Evolutionary conservation across 1,140 invertebrate species (phyloP), one percentile per base, ranked within the genome.

Genomic region (Cardiocondyla obscurior): DNA sequence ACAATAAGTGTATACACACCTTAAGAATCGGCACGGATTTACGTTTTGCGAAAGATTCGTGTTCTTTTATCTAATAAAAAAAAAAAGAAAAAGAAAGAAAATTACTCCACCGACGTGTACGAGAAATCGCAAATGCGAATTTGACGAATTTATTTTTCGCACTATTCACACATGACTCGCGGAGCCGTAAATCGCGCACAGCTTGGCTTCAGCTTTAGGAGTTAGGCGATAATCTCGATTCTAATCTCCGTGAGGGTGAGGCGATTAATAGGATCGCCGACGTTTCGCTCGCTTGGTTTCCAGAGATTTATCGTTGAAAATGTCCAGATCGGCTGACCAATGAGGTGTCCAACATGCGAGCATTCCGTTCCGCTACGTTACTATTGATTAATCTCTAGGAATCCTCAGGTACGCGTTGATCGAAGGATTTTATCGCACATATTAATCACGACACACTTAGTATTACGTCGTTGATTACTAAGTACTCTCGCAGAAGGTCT

Each of bases 191-290:
- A 46, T 46, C 16, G 16, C 14, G 14, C 44, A 46, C n/a, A 16
- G 44, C n/a, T 3, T n/a, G 14, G 5, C 44, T 0, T 1, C 14
- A 5, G 44, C 44, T 46, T 16, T 46, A 69, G 62, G 36, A 67
- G 69, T 46, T 64, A 81, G 46, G 33, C 39, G 77, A 77, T 77
- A 53, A 69, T 76, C 55, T 82, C 51, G 62, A 64, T 53, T 86
- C 74, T 73, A 49, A 85, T 83, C 67, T 49, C 14, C 19, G 7
- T 25, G 12, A 16, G 10, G 25, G 16, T 8, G 22, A 39, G 25
- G 60, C 73, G 53, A 60, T 46, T 53, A 39, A 64, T 64, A 33
- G 73, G 30, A 64, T 64, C 14, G 19, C 30, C 30, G 19, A 36
- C 22, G 22, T 79, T 67, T 42, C 33, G 46, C 74, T 67, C 46